phyloP scores from a whole-genome alignment of 2,113 vertebrate species.

The Anoplopoma fimbria region DNA sequence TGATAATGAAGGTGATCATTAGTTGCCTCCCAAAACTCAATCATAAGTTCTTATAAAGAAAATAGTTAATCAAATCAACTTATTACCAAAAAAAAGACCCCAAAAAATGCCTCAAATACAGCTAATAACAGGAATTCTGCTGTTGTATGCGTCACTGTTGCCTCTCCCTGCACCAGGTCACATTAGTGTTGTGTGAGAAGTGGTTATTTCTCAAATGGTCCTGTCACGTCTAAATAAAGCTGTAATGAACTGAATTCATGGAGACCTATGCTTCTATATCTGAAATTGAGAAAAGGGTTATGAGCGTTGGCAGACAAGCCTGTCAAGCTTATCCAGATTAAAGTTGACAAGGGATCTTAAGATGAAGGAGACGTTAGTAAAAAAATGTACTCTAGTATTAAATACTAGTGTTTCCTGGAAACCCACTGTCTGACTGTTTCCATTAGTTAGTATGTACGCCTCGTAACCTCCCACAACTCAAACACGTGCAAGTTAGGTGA shows the following conservation, averaged over 20 bases:
- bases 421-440: neutral
- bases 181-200: neutral
- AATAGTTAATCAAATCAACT: neutral
- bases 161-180: neutral
- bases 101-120: neutral
- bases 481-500: neutral
- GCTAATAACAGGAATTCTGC: neutral
- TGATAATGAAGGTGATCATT: neutral
- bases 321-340: neutral
- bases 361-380: neutral
- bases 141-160: neutral
- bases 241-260: neutral
- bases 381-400: neutral
- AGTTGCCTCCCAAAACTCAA: neutral
- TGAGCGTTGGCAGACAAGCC: neutral
- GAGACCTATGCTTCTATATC: neutral
- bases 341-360: neutral
- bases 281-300: neutral
- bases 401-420: neutral
- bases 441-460: neutral
- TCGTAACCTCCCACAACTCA: neutral
- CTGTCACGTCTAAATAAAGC: neutral
- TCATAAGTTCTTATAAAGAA: neutral
- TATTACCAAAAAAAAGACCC: neutral
- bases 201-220: neutral